phyloP scores from a whole-genome alignment of 2,888 invertebrate genomes.

The Apotomis betuletana region DNA sequence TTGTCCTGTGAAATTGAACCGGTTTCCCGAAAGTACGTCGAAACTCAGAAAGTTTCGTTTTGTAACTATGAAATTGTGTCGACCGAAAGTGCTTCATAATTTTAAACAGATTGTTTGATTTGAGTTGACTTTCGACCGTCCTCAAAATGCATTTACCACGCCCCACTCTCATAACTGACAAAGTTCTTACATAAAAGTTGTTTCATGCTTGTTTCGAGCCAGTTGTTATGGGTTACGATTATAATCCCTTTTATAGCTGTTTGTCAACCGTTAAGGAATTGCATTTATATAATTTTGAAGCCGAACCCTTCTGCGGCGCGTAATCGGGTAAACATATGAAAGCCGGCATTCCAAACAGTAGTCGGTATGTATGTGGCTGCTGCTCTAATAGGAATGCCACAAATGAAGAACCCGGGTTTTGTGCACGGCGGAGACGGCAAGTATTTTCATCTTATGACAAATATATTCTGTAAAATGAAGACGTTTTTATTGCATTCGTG shows the following conservation, averaged over 20 bases:
- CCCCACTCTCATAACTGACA: slow-evolving; percentile 20
- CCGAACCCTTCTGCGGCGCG: background rate
- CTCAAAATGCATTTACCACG: slow-evolving; percentile 27
- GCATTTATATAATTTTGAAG: slow-evolving; percentile 15
- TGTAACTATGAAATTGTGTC: slow-evolving; percentile 6
- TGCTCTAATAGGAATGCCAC: slow-evolving; percentile 9
- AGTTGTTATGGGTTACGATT: slow-evolving; percentile 18
- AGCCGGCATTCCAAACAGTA: slow-evolving; percentile 12
- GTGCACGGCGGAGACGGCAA: background rate
- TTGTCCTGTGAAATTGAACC: background rate
- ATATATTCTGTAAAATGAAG: slow-evolving; percentile 4
- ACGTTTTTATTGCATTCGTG: background rate
- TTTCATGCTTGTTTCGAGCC: slow-evolving; percentile 19
- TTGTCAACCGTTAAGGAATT: slow-evolving; percentile 4
- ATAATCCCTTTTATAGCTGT: slow-evolving; percentile 13
- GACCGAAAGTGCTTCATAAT: slow-evolving; percentile 4
- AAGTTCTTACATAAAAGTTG: slow-evolving; percentile 32
- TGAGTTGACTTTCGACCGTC: slow-evolving; percentile 10
- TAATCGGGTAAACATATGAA: slow-evolving; percentile 15
- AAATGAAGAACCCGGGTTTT: slow-evolving; percentile 21
- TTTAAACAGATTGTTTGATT: slow-evolving; percentile 24
- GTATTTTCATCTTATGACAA: slow-evolving; percentile 9
- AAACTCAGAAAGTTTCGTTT: slow-evolving; percentile 12
- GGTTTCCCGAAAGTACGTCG: slow-evolving; percentile 8
- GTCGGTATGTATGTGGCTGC: slow-evolving; percentile 4